Conservation (phyloP, 2,797 vertebrate genomes). For the Peromyscus melanophrys region DNA sequence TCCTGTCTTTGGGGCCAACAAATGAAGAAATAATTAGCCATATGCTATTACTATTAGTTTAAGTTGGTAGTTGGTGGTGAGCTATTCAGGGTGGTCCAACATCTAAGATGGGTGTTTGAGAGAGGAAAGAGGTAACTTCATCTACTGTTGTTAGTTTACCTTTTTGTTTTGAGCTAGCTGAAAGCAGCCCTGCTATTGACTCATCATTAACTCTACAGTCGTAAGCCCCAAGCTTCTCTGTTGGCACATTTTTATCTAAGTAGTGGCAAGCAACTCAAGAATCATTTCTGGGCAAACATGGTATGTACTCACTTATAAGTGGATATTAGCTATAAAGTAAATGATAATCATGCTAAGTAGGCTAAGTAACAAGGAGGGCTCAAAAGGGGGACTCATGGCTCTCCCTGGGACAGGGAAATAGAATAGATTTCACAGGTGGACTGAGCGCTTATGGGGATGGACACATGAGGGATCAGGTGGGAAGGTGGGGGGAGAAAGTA, state of each 20-base stretch:
- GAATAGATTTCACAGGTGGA: not conserved
- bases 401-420: not conserved
- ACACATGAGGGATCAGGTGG: too few relatives aligned
- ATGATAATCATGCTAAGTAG: too few relatives aligned
- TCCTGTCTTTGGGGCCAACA: not conserved
- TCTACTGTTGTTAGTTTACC: not conserved
- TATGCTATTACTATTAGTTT: not conserved
- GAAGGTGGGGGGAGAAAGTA: not conserved
- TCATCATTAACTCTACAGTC: not conserved
- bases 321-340: too few relatives aligned
- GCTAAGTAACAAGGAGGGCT: not conserved
- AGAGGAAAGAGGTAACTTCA: not conserved
- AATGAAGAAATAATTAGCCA: not conserved
- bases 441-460: too few relatives aligned
- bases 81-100: not conserved
- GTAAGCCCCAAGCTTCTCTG: not conserved
- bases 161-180: not conserved
- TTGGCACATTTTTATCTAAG: not conserved
- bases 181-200: not conserved
- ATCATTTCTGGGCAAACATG: not conserved
- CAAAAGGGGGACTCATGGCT: not conserved
- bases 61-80: not conserved
- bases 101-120: not conserved
- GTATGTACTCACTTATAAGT: not conserved
- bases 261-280: not conserved